Evolutionary conservation across 2,888 invertebrate species (phyloP), one percentile per base, ranked within the genome.

Genomic region (Callimorpha dominula): DNA sequence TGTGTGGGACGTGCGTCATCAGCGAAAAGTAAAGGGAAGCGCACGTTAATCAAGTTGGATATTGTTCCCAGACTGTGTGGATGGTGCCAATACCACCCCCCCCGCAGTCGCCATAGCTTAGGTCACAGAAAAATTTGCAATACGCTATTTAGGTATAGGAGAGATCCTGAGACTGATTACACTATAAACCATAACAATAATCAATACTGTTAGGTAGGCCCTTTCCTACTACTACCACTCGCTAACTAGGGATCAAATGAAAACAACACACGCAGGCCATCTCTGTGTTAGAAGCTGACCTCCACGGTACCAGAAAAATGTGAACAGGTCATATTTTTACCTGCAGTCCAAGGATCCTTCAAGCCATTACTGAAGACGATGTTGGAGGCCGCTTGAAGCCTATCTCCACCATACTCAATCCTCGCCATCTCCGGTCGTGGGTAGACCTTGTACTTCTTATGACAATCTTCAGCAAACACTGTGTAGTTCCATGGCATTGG

Each of bases 281-380:
- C 31, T 31, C 31, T 31, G 31, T 31, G 2, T 31, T 31, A 31
- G 31, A 31, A 31, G 31, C 31, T 2, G 31, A 31, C 31, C 31
- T 7, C 1, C 6, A 17, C 40, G 42, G n/a, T 7, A 20, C 11
- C 15, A 31, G 9, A 40, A 40, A 49, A 15, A 49, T 62, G n/a
- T 60, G 54, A 31, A 14, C 14, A 60, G 31, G 31, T 60, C 12
- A 60, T 2, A 60, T 31, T 8, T 5, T 74, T 81, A 87, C 98
- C 98, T 78, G 97, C 97, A 71, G 97, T 97, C 98, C 98, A 99
- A 0, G 98, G 98, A 92, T 99, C 99, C 79, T 98, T 87, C 2
- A 98, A 92, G 0, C 99, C 99, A 89, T 98, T 98, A 84, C 98
- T 98, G 89, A 97, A 98, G 11, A 98, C 96, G 63, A 98, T 97